These are phyloP conservation scores for Hyperopisus bebe DNA, from an alignment of 2,113 vertebrate species.

Conservation along the genomic window DNA sequence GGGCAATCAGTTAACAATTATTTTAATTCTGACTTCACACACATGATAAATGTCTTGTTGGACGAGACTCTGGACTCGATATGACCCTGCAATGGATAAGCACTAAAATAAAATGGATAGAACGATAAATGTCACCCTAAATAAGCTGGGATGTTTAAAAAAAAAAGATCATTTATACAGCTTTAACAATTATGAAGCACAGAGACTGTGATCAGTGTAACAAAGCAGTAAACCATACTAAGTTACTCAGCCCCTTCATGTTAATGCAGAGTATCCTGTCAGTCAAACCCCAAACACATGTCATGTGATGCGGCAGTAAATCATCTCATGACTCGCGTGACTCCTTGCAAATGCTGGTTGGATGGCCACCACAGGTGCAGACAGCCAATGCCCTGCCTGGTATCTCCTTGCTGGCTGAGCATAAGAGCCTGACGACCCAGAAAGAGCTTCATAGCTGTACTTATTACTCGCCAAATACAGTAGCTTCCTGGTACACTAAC, in stretches of 20 bases:
- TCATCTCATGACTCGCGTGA: slow-evolving; percentile 54
- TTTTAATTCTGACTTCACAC: not conserved
- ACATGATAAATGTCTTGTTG: not conserved
- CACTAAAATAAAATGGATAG: not conserved
- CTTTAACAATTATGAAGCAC: slow-evolving; percentile 36
- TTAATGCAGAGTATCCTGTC: slow-evolving; percentile 51
- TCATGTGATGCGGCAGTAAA: slow-evolving; percentile 55
- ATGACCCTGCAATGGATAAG: not conserved
- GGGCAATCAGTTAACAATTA: not conserved
- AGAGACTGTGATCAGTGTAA: slow-evolving; percentile 52
- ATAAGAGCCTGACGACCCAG: slow-evolving; percentile 24
- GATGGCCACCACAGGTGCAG: slow-evolving; percentile 46
- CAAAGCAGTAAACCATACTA: slow-evolving; percentile 38
- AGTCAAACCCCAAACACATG: slow-evolving; percentile 46
- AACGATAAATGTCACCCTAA: not conserved
- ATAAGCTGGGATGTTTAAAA: not conserved
- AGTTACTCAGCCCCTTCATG: slow-evolving; percentile 32
- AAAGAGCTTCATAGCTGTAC: slow-evolving; percentile 23
- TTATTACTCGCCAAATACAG: not conserved
- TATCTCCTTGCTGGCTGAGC: slow-evolving; percentile 22
- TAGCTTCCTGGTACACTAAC: not conserved
- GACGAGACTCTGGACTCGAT: not conserved
- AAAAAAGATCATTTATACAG: slow-evolving; percentile 19
- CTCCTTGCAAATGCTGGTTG: slow-evolving; percentile 28
- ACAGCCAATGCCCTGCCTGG: slow-evolving; percentile 52